Percentiles rank a stretch among this genome's conserved stretches.
phyloP scores from a whole-genome alignment of 2,113 vertebrate species.

The Aix galericulata region DNA sequence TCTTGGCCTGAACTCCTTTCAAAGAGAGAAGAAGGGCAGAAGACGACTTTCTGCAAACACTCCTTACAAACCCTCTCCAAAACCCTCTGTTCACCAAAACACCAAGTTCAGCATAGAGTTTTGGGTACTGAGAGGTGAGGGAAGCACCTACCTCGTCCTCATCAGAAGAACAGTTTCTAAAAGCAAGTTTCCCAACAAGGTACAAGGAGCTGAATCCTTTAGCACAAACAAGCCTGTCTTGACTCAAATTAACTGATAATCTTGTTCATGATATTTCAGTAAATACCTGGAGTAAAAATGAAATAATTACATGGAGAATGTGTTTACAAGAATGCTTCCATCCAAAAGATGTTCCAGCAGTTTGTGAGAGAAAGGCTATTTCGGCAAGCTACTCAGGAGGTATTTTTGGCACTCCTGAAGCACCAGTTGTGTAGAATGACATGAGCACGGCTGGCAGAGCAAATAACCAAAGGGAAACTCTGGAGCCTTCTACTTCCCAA shows the following conservation, averaged over 20 bases:
- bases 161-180: not conserved
- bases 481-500: not conserved
- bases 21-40: not conserved
- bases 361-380: no score
- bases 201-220: not conserved
- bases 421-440: not conserved
- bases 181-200: not conserved
- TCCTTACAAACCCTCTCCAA: fast-evolving
- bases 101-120: not conserved
- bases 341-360: fast-evolving
- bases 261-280: not conserved
- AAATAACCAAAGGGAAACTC: not conserved
- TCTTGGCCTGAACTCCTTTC: not conserved
- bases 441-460: fast-evolving
- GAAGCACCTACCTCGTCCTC: not conserved
- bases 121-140: fast-evolving
- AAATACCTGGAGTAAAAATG: not conserved
- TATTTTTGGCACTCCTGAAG: not conserved
- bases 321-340: not conserved
- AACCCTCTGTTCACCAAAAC: no score
- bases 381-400: not conserved
- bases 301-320: not conserved
- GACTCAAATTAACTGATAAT: not conserved
- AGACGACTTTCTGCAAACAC: not conserved
- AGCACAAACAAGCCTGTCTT: not conserved